Base-by-base conservation (phyloP, 1,140 invertebrate genomes). In the Pseudomyrmex sp. region DNA sequence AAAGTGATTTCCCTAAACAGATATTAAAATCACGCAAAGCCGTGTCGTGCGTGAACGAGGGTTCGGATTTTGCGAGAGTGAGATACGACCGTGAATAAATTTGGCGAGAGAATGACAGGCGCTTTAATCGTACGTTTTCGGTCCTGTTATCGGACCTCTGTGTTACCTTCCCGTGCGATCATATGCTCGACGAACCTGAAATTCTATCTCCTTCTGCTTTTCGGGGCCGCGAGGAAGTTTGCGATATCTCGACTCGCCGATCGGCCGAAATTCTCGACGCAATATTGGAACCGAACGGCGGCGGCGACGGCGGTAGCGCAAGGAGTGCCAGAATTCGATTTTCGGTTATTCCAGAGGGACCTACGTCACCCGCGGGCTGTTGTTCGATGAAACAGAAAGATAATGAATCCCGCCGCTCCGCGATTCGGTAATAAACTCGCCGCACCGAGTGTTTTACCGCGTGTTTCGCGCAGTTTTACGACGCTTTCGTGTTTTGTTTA, bases 21-120 rank as follows among this genome's bases (percentile, higher is more conserved):
- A 69, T 35, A 59, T 5, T 20, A 5, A 18, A 59, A 58, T 79
- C 69, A 79, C 35, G n/a, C 18, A 58, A 46, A 20, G 35, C 5
- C 52, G 44, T 26, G 44, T 58, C 65, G 50, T 13, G 52, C 35
- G 35, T 35, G 0, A 35, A 35, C 70, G 46, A 54, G n/a, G 66
- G 52, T 70, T 10, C 10, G 44, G 15, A 58, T 59, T 12, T 35
- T 12, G 15, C 54, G 7, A 69, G 35, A 80, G 23, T 26, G 54
- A 70, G 44, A 48, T 80, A 70, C 23, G 8, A 26, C 68, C 26
- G 54, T 72, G 76, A 80, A 72, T 80, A 80, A 72, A 80, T 70
- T 79, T 69, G 10, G 23, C 10, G 76, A 52, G 48, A 73, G n/a
- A 72, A 72, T 58, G 63, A 58, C 63, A 48, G 44, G n/a, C 12